Conservation (phyloP, 2,888 invertebrate genomes). For the Stegana nigrithorax region DNA sequence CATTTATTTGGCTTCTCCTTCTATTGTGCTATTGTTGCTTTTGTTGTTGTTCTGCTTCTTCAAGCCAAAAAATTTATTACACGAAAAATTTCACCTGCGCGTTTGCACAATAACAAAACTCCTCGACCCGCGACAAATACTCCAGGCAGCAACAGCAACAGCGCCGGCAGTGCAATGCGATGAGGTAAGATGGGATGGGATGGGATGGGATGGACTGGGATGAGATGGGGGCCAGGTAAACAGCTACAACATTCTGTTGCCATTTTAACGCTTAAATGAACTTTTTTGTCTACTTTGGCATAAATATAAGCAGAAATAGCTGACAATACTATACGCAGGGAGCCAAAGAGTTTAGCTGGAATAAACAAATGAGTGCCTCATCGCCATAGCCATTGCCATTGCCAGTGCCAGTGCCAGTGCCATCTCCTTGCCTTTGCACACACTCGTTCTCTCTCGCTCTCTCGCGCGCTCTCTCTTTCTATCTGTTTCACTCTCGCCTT, state of each 20-base stretch:
- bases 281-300: slow-evolving; percentile 33
- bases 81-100: slow-evolving; percentile 51
- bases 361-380: too few species aligned
- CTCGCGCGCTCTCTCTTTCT: too few species aligned
- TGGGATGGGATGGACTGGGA: background rate
- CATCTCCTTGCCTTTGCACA: background rate
- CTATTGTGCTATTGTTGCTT: background rate
- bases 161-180: background rate
- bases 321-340: slow-evolving; percentile 24
- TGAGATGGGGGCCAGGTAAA: background rate
- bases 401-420: background rate
- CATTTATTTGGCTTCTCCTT: background rate
- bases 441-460: background rate
- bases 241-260: slow-evolving; percentile 8
- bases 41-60: background rate
- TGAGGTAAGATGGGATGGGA: too few species aligned
- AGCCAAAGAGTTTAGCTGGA: too few species aligned
- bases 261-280: slow-evolving; percentile 46
- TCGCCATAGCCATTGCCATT: background rate
- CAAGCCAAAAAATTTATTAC: slow-evolving; percentile 53
- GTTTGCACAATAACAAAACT: too few species aligned
- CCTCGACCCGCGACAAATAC: too few species aligned
- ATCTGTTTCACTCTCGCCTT: too few species aligned
- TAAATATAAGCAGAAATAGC: slow-evolving; percentile 33
- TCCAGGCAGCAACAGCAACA: background rate